phyloP scores from a whole-genome alignment of 2,888 invertebrate species.

The Zaprionus obscuricornis region DNA sequence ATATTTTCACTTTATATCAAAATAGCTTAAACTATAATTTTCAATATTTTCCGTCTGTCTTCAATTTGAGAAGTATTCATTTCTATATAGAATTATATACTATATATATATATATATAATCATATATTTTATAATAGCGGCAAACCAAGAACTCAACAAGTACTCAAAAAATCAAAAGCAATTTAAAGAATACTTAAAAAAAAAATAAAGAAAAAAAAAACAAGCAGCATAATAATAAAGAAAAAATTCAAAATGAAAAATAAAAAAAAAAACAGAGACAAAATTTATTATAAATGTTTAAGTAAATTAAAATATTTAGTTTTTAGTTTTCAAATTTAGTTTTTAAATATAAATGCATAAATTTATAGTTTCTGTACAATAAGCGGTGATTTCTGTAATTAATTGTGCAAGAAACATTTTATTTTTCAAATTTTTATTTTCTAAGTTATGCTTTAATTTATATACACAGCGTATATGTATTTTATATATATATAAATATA shows the following conservation, averaged over 20 bases:
- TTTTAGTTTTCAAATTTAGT: constrained; percentile 57
- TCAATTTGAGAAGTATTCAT: not conserved
- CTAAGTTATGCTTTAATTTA: constrained; percentile 56
- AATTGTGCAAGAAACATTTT: constrained; percentile 37
- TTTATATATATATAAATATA: no score
- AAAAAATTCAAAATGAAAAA: no score
- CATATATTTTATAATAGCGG: constrained; percentile 29
- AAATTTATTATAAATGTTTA: constrained; percentile 27
- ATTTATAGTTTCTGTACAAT: constrained; percentile 28
- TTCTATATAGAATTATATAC: not conserved
- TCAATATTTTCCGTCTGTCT: not conserved
- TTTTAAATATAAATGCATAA: constrained; percentile 26
- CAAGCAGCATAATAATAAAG: no score
- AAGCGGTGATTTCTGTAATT: constrained; percentile 52
- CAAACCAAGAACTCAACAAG: constrained; percentile 1
- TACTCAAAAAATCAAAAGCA: constrained; percentile 38
- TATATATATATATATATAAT: constrained; percentile 1
- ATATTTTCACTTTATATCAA: constrained; percentile 45
- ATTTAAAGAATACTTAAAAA: no score
- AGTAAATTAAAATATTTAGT: constrained; percentile 50
- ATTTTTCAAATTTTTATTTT: no score
- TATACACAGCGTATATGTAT: constrained; percentile 34
- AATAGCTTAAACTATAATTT: constrained; percentile 23
- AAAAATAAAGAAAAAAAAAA: no score
- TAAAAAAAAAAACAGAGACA: not conserved